These are phyloP conservation scores for Tylochromis polylepis DNA, from an alignment of 2,113 vertebrate genomes.

Conservation along the genomic window DNA sequence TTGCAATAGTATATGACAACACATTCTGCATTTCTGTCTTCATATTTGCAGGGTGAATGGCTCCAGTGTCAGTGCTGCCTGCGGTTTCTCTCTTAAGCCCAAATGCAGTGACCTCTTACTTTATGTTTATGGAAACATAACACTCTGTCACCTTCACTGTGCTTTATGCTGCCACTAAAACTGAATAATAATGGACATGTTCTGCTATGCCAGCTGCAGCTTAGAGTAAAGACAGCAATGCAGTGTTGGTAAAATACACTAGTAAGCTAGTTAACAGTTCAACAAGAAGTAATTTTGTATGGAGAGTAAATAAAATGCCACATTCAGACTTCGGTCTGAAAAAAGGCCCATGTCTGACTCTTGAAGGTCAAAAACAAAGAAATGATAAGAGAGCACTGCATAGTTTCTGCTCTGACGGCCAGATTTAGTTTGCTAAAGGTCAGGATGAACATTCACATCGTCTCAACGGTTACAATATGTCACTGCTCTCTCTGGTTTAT, in stretches of 20 bases:
- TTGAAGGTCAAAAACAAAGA: constrained; percentile 9
- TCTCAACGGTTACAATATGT: neutral
- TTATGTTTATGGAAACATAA: constrained; percentile 37
- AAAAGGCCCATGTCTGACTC: neutral
- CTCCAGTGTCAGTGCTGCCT: neutral
- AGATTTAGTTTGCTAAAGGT: constrained; percentile 19
- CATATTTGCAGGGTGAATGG: constrained; percentile 1
- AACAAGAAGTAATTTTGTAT: neutral
- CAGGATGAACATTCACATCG: neutral
- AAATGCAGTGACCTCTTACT: constrained; percentile 22
- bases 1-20: neutral
- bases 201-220: neutral
- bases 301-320: neutral
- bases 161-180: constrained; percentile 21
- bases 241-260: neutral
- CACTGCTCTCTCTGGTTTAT: neutral
- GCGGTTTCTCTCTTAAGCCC: constrained; percentile 3
- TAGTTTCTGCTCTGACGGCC: neutral
- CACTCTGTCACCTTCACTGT: constrained; percentile 43
- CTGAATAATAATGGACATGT: constrained; percentile 9
- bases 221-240: neutral
- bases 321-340: neutral
- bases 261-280: neutral
- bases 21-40: neutral
- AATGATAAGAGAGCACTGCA: neutral